Percentiles rank a stretch among this genome's conserved stretches.
phyloP scores from a whole-genome alignment of 2,797 vertebrate genomes.

The Lophius americanus region DNA sequence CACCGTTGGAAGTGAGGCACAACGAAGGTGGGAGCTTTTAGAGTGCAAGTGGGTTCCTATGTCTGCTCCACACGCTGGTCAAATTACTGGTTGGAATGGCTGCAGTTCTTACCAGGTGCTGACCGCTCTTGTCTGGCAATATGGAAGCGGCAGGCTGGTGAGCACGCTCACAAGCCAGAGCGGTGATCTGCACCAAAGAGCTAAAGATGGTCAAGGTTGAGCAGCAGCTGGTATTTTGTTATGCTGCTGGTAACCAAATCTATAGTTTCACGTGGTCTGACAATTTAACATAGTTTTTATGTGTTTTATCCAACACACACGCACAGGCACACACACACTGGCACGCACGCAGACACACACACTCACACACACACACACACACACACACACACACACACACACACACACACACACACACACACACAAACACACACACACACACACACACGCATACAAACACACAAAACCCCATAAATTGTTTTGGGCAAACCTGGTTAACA shows the following conservation, averaged over 20 bases:
- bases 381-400: too few relatives aligned
- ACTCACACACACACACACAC: too few relatives aligned
- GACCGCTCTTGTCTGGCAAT: constrained; percentile 41
- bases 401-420: too few relatives aligned
- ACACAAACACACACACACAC: too few relatives aligned
- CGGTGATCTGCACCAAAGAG: too few relatives aligned
- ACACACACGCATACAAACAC: too few relatives aligned
- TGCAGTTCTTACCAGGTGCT: constrained; percentile 23
- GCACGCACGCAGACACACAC: too few relatives aligned
- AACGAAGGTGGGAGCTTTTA: constrained; percentile 86
- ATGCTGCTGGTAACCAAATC: neutral
- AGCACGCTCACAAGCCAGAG: neutral
- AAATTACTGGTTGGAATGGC: constrained; percentile 56
- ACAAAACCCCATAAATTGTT: too few relatives aligned
- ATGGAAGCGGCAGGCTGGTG: constrained; percentile 9
- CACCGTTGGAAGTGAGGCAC: constrained; percentile 98
- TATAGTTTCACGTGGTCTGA: neutral
- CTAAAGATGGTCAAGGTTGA: constrained; percentile 5
- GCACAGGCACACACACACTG: too few relatives aligned
- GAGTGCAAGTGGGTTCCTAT: constrained; percentile 86
- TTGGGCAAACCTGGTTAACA: neutral
- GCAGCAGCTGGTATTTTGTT: constrained; percentile 1
- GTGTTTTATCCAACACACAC: neutral
- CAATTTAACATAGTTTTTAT: constrained; percentile 3
- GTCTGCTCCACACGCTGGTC: constrained; percentile 76